Evolutionary conservation across 2,888 invertebrate genomes (phyloP), one percentile per base, ranked within the genome.

Genomic region (Heliconius charithonia): DNA sequence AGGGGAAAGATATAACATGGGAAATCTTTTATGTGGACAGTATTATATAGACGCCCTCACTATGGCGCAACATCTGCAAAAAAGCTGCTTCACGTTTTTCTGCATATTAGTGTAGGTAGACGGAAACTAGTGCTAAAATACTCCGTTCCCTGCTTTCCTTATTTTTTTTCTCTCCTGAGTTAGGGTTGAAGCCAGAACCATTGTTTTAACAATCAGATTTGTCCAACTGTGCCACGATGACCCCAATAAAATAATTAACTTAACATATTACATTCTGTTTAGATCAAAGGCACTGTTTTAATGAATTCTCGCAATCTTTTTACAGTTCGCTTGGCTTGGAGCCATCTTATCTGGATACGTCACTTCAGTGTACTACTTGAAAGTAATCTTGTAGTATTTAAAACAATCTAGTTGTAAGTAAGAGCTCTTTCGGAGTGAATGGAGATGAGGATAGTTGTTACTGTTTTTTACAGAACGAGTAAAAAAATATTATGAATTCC

Each of bases 321-420:
- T 45, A 32, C 72, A 32, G 32, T 72, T 32, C 59, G 72, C 25
- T 72, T 72, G 72, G 72, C n/a, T 72, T 72, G 59, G 59, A 59
- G 72, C 72, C 72, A 72, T 32, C 72, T 59, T 72, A 72, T 72
- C 72, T 72, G 32, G 72, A 59, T 32, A 72, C 37, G 72, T 72
- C 72, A 71, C 71, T 45, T 69, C 45, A 45, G 37, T 67, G 69
- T 69, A 41, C 41, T 16, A 69, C 41, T 69, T 69, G 25, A 45
- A 45, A 67, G 67, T 67, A 37, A 69, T 69, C 69, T 69, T 69
- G 69, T 45, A 69, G 69, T 45, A 45, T 69, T 69, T 45, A 69
- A 69, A 41, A 45, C 25, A 25, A 69, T 69, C 69, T 69, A 69
- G 41, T 41, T 41, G n/a, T 66, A 22, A 66, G 67, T 41, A 25